Base-by-base conservation (phyloP, 2,888 invertebrate species). In the Microctonus hyperodae region DNA sequence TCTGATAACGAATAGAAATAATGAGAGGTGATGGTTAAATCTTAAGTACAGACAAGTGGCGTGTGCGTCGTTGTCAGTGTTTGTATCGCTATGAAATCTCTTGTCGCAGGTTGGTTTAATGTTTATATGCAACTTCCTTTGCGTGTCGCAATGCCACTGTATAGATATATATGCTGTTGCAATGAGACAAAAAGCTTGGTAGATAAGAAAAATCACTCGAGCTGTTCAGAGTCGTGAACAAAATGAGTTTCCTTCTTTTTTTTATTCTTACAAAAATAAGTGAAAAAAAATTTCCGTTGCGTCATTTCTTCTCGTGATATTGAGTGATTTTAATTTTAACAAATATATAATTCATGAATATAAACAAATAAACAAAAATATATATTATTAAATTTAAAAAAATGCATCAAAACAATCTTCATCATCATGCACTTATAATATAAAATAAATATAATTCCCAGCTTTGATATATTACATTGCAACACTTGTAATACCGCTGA, bases 71-170 rank as follows among this genome's bases (percentile, higher is more conserved):
- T 72, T 23, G 67, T 25, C 53, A 70, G 69, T 70, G 69, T 76
- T 44, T 73, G 76, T 82, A 81, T 81, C 81, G 71, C 70, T 70
- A 71, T 69, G 74, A 73, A 77, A 82, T 81, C 80, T 81, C 75
- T 73, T 77, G 80, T 79, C 78, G 77, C 78, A 74, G 75, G 74
- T 75, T 73, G 76, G 74, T 75, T 73, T 75, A 75, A 75, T 74
- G 76, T 74, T 55, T 28, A 75, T 76, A 77, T 51, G 64, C 44
- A 73, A 73, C 74, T 72, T 75, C 76, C n/a, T 73, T 81, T 74
- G 81, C 80, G 80, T 81, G 81, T 75, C 76, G 75, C 77, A 74
- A 76, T 73, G 78, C 75, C 74, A 77, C 78, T 70, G 74, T 60
- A 48, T 22, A 40, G 4, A 37, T 44, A 44, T 28, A 44, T 16